Evolutionary conservation across 2,113 vertebrate species (phyloP), one percentile per base, ranked within the genome.

Genomic region (Cyrtonyx montezumae): DNA sequence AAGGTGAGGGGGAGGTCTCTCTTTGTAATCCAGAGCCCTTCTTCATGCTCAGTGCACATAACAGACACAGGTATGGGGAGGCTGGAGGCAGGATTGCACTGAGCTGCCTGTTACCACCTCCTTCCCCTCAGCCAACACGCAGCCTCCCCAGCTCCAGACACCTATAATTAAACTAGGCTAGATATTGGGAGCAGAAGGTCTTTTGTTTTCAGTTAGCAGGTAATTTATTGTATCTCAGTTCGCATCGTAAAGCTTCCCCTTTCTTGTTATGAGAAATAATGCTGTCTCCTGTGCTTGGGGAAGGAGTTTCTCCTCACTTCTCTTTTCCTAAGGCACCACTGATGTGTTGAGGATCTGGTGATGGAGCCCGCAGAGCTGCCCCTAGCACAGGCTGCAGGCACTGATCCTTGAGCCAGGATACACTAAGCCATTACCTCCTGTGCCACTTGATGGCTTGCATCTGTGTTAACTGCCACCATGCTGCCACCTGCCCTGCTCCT

Each of bases 1-100:
- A 68, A 95, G 96, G 96, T 93, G 95, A 87, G 88, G 92, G 92
- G 97, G 62, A 91, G 86, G 88, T 94, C 93, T 93, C 55, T 93
- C 96, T 96, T 92, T 79, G 75, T 93, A 90, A 97, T 96, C 96
- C 91, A 80, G 67, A 93, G 96, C 92, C 94, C 94, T 83, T 91
- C 94, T 92, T 78, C 97, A 84, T 90, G 81, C 86, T 94, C 70
- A 30, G 59, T 93, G 96, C 94, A 95, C 74, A 62, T 61, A 85
- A 79, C 84, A 89, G 90, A 58, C 59, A 8, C 71, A 93, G 92
- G 87, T 93, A 95, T 25, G 19, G 62, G 0, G 93, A 66, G 84
- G 87, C 8, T 87, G 89, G 73, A 48, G 87, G 80, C 65, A 88
- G 78, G 81, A 71, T 78, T 83, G 85, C 71, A 63, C 28, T 2